phyloP scores from a whole-genome alignment of 2,888 invertebrate species.

The Xiphydria camelus region DNA sequence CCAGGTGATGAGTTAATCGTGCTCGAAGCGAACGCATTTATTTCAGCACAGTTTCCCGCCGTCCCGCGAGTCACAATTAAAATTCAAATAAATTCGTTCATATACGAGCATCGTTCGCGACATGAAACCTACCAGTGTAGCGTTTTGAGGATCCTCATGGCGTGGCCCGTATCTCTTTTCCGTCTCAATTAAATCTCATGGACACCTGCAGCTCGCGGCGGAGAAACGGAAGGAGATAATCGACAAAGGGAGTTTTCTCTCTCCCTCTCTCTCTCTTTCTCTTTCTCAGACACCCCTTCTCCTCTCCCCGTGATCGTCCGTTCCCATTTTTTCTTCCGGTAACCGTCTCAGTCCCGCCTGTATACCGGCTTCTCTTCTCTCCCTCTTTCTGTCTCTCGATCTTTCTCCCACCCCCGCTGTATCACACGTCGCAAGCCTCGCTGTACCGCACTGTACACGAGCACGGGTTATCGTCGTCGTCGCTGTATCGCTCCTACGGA shows the following conservation, averaged over 20 bases:
- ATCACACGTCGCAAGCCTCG: no score
- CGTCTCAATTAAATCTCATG: conserved; percentile 15
- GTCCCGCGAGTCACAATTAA: no score
- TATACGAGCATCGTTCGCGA: no score
- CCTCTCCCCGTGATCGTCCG: background rate
- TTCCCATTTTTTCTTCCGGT: background rate
- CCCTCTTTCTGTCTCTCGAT: background rate
- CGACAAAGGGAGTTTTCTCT: conserved; percentile 1
- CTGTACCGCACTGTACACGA: no score
- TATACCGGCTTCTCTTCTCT: background rate
- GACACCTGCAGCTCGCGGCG: conserved; percentile 23
- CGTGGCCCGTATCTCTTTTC: conserved; percentile 36
- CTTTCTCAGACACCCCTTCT: background rate
- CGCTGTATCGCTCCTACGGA: no score
- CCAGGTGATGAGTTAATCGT: no score
- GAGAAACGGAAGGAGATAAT: background rate
- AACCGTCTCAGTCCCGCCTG: no score
- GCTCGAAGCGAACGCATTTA: no score
- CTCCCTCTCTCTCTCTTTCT: conserved; percentile 8
- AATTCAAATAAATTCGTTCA: no score
- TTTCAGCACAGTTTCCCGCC: no score
- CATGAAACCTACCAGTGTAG: conserved; percentile 55
- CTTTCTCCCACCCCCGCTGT: conserved; percentile 3
- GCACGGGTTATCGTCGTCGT: no score
- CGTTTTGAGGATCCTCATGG: conserved; percentile 58